A percentile compares a stretch with the other conserved stretches of the same genome.
phyloP scores from a whole-genome alignment of 2,113 vertebrate genomes.

The Amblyornis subalaris region DNA sequence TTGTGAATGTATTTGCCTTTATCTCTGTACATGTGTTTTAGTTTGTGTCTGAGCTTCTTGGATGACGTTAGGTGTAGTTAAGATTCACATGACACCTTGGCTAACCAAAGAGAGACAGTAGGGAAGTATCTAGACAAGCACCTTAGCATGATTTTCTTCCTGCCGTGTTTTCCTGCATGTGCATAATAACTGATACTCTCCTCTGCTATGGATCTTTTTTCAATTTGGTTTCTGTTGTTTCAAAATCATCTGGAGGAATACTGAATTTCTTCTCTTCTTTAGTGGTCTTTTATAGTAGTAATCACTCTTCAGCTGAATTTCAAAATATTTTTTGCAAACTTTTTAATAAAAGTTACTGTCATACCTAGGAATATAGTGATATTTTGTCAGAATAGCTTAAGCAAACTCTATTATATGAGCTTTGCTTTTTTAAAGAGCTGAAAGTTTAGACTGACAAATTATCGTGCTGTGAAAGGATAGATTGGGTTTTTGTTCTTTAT shows the following conservation, averaged over 20 bases:
- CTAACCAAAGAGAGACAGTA: neutral
- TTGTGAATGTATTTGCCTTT: neutral
- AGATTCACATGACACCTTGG: neutral
- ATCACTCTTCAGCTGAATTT: neutral
- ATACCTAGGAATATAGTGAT: neutral
- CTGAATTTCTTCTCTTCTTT: neutral
- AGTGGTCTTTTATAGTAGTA: neutral
- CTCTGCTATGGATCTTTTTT: neutral
- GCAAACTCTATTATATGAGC: neutral
- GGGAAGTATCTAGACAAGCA: neutral
- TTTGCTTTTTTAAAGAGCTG: neutral
- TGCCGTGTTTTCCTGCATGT: neutral
- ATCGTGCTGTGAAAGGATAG: neutral
- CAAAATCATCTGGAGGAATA: neutral
- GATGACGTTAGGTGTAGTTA: neutral
- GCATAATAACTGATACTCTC: neutral
- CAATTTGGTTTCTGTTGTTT: neutral
- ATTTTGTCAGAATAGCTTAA: neutral
- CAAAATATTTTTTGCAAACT: neutral
- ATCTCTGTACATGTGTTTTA: neutral
- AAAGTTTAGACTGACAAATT: neutral
- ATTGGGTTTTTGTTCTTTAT: neutral
- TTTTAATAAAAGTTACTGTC: neutral
- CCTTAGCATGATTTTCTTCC: neutral
- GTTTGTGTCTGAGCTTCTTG: neutral